Evolutionary conservation across 64 coral and sea anemone genomes (phyloP), one percentile per base, ranked within the genome.

Genomic region (Stichodactyla helianthus): DNA sequence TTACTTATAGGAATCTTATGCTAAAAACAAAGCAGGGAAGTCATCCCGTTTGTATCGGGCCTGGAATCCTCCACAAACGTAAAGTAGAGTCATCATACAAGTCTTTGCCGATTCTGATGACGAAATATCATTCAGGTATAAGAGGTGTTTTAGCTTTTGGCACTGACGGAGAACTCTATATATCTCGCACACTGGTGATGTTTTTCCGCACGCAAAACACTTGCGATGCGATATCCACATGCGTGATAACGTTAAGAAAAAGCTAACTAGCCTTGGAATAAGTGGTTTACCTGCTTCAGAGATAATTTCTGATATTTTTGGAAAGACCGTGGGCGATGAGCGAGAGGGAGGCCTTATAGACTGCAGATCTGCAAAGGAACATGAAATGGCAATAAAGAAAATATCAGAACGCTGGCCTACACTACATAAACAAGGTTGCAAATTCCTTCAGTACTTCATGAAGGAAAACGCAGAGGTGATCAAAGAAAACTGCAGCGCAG

Each of bases 141-240:
- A 67, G 31, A 26, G 74, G 60, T 67, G 89, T 82, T 65, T 27
- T 91, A 19, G 89, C 59, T 4, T 86, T 31, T 53, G 77, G 89
- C 0, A 87, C 84, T 7, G 89, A 91, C 35, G 77, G 89, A 15
- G 89, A 91, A 53, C 59, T 79, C 23, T 87, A 91, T 53, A 15
- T 91, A 14, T 79, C 61, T 20, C 86, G 54, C 20, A 84, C 58
- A 62, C 12, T 83, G 71, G 70, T n/a, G 6, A 86, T 20, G 89
- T 80, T 35, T 91, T 86, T 67, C 54, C 7, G 6, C 16, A 86
- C 6, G 84, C 89, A 5, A 86, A 86, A 57, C 89, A 91, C 28
- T 52, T 91, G 57, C 58, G 70, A 53, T 91, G 89, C 22, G 84
- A 86, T 58, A 91, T 91, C 59, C 84, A 91, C 50, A 19, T 91